These are phyloP conservation scores for Ornithorhynchus anatinus DNA, from an alignment of 2,113 vertebrate species.

Conservation along the genomic window DNA sequence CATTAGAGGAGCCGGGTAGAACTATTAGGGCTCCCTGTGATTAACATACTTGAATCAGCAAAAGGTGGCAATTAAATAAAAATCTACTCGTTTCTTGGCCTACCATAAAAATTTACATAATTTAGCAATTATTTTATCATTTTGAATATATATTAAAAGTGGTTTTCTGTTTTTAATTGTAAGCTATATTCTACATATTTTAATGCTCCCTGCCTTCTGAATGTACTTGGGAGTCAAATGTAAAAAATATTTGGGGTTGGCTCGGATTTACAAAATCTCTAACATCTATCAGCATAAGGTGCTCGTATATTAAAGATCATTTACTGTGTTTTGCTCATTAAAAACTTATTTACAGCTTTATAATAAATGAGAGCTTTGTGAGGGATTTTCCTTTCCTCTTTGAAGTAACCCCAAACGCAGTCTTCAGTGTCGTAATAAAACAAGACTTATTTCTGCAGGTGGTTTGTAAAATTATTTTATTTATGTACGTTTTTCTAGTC, in stretches of 20 bases:
- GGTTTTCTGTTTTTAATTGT: constrained; percentile 65
- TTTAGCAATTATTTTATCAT: constrained; percentile 76
- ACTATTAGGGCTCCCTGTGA: constrained; percentile 68
- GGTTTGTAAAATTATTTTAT: not conserved
- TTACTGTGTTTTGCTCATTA: constrained; percentile 41
- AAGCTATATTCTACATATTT: constrained; percentile 61
- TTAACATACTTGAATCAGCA: constrained; percentile 75
- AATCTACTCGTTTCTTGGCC: constrained; percentile 64
- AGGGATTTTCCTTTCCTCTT: constrained; percentile 13
- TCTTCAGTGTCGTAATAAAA: not conserved
- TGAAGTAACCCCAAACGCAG: not conserved
- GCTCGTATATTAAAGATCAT: constrained; percentile 37
- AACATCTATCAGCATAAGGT: constrained; percentile 40
- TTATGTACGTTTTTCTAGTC: too few species aligned
- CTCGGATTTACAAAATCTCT: constrained; percentile 51
- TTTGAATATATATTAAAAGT: constrained; percentile 68
- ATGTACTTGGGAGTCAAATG: constrained; percentile 45
- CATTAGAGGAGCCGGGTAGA: constrained; percentile 69
- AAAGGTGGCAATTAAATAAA: constrained; percentile 75
- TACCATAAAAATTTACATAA: constrained; percentile 75
- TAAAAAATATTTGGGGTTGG: constrained; percentile 42
- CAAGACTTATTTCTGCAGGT: not conserved
- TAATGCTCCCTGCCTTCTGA: constrained; percentile 51
- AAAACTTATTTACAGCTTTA: constrained; percentile 38
- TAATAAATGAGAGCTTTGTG: not conserved